These are phyloP conservation scores for Oncopeltus fasciatus DNA, from an alignment of 1,140 invertebrate species.

Conservation along the genomic window DNA sequence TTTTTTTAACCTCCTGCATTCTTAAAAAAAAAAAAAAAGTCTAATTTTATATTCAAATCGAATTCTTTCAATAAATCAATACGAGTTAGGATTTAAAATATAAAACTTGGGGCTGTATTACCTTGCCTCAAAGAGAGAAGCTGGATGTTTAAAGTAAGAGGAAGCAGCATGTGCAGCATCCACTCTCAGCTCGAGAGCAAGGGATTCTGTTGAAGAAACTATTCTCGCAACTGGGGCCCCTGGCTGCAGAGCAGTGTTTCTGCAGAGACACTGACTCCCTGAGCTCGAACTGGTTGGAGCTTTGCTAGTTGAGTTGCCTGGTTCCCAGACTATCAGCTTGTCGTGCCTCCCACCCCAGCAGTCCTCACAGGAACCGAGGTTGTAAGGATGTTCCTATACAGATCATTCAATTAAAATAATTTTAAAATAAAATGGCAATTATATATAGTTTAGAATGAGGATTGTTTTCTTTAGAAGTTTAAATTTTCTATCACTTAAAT, in stretches of 20 bases:
- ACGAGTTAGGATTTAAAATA: too few relatives aligned
- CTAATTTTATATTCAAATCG: too few relatives aligned
- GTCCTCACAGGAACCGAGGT: slow-evolving; percentile 59
- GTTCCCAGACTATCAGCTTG: slow-evolving; percentile 62
- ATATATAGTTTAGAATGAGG: neutral
- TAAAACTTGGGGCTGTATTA: neutral
- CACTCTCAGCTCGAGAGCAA: slow-evolving; percentile 63
- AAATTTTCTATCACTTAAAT: neutral
- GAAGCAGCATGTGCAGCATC: slow-evolving; percentile 65
- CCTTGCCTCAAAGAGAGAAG: slow-evolving; percentile 62
- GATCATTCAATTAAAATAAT: neutral
- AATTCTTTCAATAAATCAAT: too few relatives aligned
- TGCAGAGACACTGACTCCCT: slow-evolving; percentile 46
- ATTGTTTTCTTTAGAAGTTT: neutral
- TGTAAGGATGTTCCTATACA: slow-evolving; percentile 49
- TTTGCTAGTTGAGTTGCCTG: slow-evolving; percentile 38
- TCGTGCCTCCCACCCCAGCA: slow-evolving; percentile 73
- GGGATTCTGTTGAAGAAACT: slow-evolving; percentile 36
- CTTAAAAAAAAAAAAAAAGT: too few relatives aligned
- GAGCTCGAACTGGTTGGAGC: slow-evolving; percentile 36
- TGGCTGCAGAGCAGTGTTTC: slow-evolving; percentile 25
- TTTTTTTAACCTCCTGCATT: too few relatives aligned
- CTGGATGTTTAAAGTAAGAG: slow-evolving; percentile 71
- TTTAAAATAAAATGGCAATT: neutral
- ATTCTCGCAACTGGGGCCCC: slow-evolving; percentile 17